Percentiles rank a stretch among this genome's conserved stretches.
Conservation (phyloP, 2,797 vertebrate genomes). For the Schizothorax lantsangensis region DNA sequence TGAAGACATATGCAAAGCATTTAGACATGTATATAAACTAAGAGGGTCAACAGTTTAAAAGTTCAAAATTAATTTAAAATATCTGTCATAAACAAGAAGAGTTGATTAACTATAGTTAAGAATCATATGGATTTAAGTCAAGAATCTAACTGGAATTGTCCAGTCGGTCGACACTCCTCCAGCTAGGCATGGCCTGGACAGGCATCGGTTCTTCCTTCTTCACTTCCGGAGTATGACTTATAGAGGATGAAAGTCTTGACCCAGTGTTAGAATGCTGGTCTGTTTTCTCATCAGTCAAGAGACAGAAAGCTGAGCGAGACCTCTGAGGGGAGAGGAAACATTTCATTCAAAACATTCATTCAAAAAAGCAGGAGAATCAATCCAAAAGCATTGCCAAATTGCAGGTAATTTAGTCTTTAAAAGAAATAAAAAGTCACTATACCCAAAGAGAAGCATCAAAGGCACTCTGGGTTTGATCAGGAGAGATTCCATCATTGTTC, state of each 20-base stretch:
- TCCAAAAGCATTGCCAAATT: not conserved
- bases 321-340: constrained; percentile 61
- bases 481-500: constrained; percentile 64
- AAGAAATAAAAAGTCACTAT: not conserved
- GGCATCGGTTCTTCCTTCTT: constrained; percentile 70
- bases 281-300: constrained; percentile 64
- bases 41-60: not conserved
- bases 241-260: constrained; percentile 27
- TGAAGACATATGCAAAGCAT: constrained; percentile 63
- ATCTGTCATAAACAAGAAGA: not conserved
- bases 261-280: constrained; percentile 32
- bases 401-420: not conserved
- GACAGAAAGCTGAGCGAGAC: constrained; percentile 71
- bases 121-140: constrained; percentile 10
- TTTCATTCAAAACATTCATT: not conserved
- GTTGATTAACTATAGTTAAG: not conserved
- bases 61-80: not conserved
- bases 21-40: constrained; percentile 21
- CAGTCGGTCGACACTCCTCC: constrained; percentile 87
- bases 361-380: not conserved
- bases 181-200: constrained; percentile 73
- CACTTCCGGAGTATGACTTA: constrained; percentile 39
- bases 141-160: constrained; percentile 83
- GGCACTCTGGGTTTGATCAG: constrained; percentile 67
- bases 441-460: constrained; percentile 79